phyloP scores from a whole-genome alignment of 2,888 invertebrate genomes.

The Chrysotoxum bicinctum region DNA sequence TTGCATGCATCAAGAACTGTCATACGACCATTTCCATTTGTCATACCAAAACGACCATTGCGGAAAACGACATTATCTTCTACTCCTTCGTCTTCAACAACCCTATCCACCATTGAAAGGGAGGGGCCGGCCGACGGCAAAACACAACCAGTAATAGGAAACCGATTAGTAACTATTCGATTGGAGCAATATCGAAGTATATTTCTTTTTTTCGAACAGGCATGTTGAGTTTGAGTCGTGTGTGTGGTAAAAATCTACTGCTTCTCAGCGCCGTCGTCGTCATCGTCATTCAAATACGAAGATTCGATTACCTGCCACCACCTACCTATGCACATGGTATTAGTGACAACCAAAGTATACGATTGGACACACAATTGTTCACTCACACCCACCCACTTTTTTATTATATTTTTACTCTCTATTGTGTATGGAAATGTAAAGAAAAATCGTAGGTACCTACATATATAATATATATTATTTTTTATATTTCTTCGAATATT shows the following conservation, averaged over 20 bases:
- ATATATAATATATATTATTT: slow-evolving; percentile 54
- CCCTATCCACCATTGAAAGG: slow-evolving; percentile 39
- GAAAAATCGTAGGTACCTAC: slow-evolving; percentile 40
- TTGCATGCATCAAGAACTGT: not conserved
- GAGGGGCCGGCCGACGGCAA: slow-evolving; percentile 67
- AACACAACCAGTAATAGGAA: slow-evolving; percentile 70
- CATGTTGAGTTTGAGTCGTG: slow-evolving; percentile 38
- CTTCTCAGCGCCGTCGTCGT: slow-evolving; percentile 59
- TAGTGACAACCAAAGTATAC: slow-evolving; percentile 73
- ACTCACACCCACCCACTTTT: slow-evolving; percentile 73
- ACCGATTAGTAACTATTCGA: slow-evolving; percentile 73
- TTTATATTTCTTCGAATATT: slow-evolving; percentile 52
- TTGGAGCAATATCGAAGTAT: slow-evolving; percentile 71
- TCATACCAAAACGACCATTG: not conserved
- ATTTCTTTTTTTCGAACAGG: slow-evolving; percentile 26
- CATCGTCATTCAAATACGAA: slow-evolving; percentile 66
- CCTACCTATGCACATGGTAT: slow-evolving; percentile 73
- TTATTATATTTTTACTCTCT: slow-evolving; percentile 65
- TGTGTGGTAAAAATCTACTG: slow-evolving; percentile 62
- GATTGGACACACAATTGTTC: slow-evolving; percentile 71
- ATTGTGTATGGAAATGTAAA: slow-evolving; percentile 67
- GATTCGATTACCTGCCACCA: slow-evolving; percentile 72
- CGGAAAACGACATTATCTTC: not conserved
- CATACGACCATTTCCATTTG: slow-evolving; percentile 3
- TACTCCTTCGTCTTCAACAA: not conserved